A percentile compares a stretch with the other conserved stretches of the same genome.
phyloP scores from a whole-genome alignment of 1,140 invertebrate species.

The Orchesella cincta region DNA sequence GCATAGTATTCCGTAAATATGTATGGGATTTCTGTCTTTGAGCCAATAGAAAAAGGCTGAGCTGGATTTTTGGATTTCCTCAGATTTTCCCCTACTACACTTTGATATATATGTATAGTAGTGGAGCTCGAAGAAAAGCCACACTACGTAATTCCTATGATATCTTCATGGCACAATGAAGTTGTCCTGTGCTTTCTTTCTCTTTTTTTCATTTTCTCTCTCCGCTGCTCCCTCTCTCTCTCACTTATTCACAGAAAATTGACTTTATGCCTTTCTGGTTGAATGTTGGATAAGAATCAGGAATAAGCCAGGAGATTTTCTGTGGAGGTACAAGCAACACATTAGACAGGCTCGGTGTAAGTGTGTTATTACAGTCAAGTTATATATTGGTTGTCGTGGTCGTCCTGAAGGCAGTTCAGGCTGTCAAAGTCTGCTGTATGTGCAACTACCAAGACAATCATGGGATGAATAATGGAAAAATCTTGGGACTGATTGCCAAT shows the following conservation, averaged over 20 bases:
- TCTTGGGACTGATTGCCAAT: slow-evolving; percentile 28
- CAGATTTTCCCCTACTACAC: background rate
- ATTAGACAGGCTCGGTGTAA: background rate
- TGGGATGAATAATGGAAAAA: slow-evolving; percentile 29
- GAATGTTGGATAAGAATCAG: slow-evolving; percentile 27
- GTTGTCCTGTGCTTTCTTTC: slow-evolving; percentile 15
- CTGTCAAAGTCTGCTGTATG: slow-evolving; percentile 25
- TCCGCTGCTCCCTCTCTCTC: slow-evolving; percentile 10
- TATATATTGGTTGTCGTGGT: slow-evolving; percentile 24
- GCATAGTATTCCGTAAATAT: background rate
- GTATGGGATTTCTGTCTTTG: background rate
- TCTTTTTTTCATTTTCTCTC: slow-evolving; percentile 18
- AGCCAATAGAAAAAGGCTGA: slow-evolving; percentile 27
- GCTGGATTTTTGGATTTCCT: slow-evolving; percentile 20
- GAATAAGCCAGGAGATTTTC: background rate
- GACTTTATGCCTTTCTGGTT: slow-evolving; percentile 29
- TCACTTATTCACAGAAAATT: slow-evolving; percentile 25
- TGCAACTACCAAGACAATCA: slow-evolving; percentile 29
- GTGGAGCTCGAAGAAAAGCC: too few species aligned
- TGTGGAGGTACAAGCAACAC: background rate
- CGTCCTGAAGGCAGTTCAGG: slow-evolving; percentile 24
- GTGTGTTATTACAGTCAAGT: slow-evolving; percentile 1
- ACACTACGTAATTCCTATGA: slow-evolving; percentile 25
- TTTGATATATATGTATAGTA: background rate
- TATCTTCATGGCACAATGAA: slow-evolving; percentile 28